Conservation (phyloP, 2,797 vertebrate genomes). For the Ficedula albicollis region DNA sequence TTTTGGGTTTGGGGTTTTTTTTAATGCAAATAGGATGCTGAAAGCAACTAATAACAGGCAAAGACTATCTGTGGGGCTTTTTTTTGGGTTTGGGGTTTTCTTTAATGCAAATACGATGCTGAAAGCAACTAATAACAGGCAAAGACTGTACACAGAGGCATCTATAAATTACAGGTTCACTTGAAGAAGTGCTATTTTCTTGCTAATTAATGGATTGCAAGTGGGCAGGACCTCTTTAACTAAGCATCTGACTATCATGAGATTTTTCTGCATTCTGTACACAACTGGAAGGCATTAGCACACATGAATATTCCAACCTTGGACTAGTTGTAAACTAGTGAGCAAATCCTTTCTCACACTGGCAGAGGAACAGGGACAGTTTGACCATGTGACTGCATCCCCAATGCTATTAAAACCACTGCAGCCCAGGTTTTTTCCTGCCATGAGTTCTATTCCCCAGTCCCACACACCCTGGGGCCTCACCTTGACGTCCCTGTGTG, state of each 20-base stretch:
- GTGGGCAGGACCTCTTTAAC: background rate
- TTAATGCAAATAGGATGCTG: background rate
- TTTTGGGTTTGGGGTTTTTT: rapidly evolving
- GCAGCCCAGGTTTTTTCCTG: background rate
- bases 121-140: background rate
- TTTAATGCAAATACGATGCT: background rate
- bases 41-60: background rate
- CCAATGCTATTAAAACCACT: background rate
- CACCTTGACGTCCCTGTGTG: constrained; percentile 98
- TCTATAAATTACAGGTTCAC: background rate
- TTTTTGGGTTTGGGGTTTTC: rapidly evolving
- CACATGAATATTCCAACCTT: constrained; percentile 7
- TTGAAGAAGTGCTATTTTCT: background rate
- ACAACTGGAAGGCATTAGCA: background rate
- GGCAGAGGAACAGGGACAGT: background rate
- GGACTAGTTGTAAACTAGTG: background rate
- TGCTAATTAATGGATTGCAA: background rate
- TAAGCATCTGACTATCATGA: background rate
- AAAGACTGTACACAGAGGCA: background rate
- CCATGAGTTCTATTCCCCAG: background rate
- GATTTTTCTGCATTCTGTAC: background rate
- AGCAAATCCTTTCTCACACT: background rate
- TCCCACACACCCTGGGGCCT: background rate
- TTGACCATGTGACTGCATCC: background rate
- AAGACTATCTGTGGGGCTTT: background rate